Conservation (phyloP, 2,888 invertebrate species). For the Palloptera scutellata region DNA sequence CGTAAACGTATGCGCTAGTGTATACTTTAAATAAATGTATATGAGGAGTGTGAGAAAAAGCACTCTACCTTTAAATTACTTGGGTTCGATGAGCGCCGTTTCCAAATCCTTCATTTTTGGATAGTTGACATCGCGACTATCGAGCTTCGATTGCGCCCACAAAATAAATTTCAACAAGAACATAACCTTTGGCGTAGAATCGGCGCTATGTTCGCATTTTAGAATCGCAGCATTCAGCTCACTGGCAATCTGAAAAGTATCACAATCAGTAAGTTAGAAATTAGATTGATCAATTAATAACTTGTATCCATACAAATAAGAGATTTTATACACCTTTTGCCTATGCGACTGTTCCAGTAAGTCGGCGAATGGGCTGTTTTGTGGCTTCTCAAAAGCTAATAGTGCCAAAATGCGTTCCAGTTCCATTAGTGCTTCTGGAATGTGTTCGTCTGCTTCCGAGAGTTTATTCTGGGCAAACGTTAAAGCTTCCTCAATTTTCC, state of each 20-base stretch:
- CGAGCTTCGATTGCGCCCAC: conserved; percentile 96
- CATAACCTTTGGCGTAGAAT: conserved; percentile 89
- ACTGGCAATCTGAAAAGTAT: conserved; percentile 82
- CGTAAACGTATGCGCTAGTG: no score
- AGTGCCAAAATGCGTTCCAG: conserved; percentile 93
- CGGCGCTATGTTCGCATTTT: conserved; percentile 90
- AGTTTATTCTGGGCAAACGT: conserved; percentile 87
- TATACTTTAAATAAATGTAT: no score
- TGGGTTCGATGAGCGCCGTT: conserved; percentile 77
- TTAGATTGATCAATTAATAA: conserved; percentile 6
- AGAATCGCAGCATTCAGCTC: conserved; percentile 97
- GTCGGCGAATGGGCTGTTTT: conserved; percentile 94
- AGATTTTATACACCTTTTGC: conserved; percentile 74
- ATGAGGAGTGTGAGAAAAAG: no score
- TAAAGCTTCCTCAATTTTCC: conserved; percentile 83
- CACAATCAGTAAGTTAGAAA: conserved; percentile 40
- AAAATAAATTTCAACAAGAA: conserved; percentile 90
- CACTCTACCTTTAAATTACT: conserved; percentile 43
- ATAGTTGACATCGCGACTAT: conserved; percentile 93
- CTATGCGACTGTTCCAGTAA: conserved; percentile 91
- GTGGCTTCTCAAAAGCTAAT: conserved; percentile 95
- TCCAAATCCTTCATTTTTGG: conserved; percentile 95
- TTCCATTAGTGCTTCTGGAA: conserved; percentile 75
- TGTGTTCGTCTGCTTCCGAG: conserved; percentile 84
- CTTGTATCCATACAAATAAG: background rate